phyloP scores from a whole-genome alignment of 1,140 invertebrate species.

The Acromyrmex echinatior region DNA sequence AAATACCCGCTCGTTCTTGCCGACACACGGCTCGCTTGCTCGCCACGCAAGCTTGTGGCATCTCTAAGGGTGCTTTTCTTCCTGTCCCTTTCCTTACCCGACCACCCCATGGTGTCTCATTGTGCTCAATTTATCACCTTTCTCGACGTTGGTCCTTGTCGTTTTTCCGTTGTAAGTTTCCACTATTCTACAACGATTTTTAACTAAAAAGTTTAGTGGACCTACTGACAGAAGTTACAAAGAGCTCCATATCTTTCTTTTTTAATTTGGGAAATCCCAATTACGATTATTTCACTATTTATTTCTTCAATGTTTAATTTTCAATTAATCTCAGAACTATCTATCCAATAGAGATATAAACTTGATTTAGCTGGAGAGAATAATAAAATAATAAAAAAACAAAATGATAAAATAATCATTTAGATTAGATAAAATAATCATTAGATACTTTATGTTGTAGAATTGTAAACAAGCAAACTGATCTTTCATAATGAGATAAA shows the following conservation, averaged over 20 bases:
- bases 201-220: neutral
- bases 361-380: neutral
- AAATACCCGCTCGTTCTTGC: conserved; percentile 61
- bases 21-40: conserved; percentile 23
- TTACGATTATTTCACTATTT: conserved; percentile 8
- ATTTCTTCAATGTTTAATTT: neutral
- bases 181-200: conserved; percentile 8
- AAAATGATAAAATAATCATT: neutral
- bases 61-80: conserved; percentile 30
- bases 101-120: neutral
- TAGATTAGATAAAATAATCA: neutral
- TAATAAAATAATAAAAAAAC: no score
- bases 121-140: conserved; percentile 43
- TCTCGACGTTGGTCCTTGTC: neutral
- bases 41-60: neutral
- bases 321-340: neutral
- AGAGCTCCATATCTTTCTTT: neutral
- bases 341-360: neutral
- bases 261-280: neutral
- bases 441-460: neutral
- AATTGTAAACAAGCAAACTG: neutral
- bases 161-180: neutral
- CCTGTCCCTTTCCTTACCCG: neutral
- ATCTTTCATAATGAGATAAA: neutral
- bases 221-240: neutral